Percentiles rank a stretch among this genome's conserved stretches.
phyloP scores from a whole-genome alignment of 2,113 vertebrate genomes.

The Equus przewalskii region DNA sequence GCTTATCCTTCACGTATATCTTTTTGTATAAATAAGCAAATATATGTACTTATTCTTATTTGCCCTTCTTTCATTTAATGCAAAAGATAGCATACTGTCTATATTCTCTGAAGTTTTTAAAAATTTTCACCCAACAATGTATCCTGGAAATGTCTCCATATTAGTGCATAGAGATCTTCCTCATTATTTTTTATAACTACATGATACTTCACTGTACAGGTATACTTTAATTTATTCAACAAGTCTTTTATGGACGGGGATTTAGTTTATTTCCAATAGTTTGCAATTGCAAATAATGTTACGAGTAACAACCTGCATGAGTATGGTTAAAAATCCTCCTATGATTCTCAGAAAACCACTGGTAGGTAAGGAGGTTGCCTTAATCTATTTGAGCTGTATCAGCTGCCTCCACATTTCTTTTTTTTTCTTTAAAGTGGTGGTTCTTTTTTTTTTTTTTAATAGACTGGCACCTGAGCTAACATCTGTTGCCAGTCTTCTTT shows the following conservation, averaged over 20 bases:
- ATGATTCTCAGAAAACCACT: neutral
- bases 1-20: neutral
- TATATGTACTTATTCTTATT: neutral
- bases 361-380: neutral
- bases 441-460: no score
- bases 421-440: no score
- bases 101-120: neutral
- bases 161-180: neutral
- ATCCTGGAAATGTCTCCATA: neutral
- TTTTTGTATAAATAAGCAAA: constrained; percentile 50
- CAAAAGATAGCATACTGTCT: neutral
- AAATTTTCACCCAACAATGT: neutral
- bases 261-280: neutral
- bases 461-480: no score
- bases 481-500: no score
- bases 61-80: neutral
- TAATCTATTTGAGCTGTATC: neutral
- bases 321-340: neutral
- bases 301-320: neutral
- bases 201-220: neutral
- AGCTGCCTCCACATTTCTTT: neutral
- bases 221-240: neutral
- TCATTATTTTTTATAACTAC: neutral
- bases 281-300: neutral
- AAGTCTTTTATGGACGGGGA: neutral